phyloP scores from a whole-genome alignment of 2,888 invertebrate species.

The Buathra laborator region DNA sequence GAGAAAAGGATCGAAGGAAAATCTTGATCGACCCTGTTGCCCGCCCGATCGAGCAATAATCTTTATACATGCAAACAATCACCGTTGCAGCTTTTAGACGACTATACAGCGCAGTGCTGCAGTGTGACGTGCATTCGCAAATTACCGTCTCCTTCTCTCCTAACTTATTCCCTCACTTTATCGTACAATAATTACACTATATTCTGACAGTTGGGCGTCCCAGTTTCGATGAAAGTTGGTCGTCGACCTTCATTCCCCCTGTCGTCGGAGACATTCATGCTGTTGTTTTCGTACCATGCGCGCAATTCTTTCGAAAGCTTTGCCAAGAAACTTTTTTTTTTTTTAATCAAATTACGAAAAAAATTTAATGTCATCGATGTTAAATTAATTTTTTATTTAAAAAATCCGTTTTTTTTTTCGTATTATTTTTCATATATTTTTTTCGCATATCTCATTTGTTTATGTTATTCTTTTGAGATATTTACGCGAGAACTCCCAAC shows the following conservation, averaged over 20 bases:
- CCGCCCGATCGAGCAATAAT: background rate
- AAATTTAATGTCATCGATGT: too few relatives aligned
- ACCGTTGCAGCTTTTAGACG: background rate
- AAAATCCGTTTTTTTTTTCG: too few relatives aligned
- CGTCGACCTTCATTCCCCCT: conserved; percentile 21
- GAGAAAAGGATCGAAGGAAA: background rate
- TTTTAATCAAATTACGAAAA: too few relatives aligned
- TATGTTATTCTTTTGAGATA: background rate
- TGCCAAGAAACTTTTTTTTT: too few relatives aligned
- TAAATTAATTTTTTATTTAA: too few relatives aligned
- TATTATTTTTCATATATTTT: too few relatives aligned
- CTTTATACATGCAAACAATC: background rate
- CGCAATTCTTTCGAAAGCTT: too few relatives aligned
- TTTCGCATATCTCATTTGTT: background rate
- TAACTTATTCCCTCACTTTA: conserved; percentile 1
- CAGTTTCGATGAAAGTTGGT: conserved; percentile 16
- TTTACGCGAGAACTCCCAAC: background rate
- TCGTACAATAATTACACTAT: conserved; percentile 34
- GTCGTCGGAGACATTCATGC: too few relatives aligned
- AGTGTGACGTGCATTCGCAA: conserved; percentile 48
- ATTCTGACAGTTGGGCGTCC: conserved; percentile 17
- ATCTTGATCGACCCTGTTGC: background rate
- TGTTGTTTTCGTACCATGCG: too few relatives aligned
- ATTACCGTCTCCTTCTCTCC: conserved; percentile 19
- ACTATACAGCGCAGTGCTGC: conserved; percentile 26